A percentile compares a stretch with the other conserved stretches of the same genome.
Evolutionary conservation across 1,140 invertebrate genomes (phyloP).

Genomic region (Pseudomyrmex dendroicus): DNA sequence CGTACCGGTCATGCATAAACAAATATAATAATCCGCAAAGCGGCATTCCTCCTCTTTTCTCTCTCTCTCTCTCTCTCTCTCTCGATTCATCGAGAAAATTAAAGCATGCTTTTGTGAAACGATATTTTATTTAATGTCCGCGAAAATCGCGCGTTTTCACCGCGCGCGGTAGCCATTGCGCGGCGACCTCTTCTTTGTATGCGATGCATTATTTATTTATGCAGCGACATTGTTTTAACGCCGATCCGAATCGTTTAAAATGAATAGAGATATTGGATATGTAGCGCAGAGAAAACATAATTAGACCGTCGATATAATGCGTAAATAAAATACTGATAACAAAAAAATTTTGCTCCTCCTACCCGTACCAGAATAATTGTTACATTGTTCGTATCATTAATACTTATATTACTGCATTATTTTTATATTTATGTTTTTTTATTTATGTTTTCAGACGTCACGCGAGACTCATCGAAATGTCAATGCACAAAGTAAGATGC

Average conservation of each 20-base stretch:
- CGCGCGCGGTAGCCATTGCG: background rate
- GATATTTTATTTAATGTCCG: slow-evolving; percentile 56
- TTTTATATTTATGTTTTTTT: slow-evolving; percentile 40
- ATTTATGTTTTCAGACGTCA: background rate
- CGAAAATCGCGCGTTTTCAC: slow-evolving; percentile 21
- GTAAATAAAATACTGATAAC: background rate
- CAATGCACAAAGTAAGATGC: background rate
- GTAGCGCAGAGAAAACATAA: background rate
- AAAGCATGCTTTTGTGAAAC: slow-evolving; percentile 50
- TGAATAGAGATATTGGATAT: slow-evolving; percentile 13
- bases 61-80: too few relatives aligned
- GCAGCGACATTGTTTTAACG: slow-evolving; percentile 27
- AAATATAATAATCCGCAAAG: slow-evolving; percentile 65
- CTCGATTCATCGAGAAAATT: slow-evolving; percentile 51
- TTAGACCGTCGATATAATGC: slow-evolving; percentile 7
- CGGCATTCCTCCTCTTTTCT: slow-evolving; percentile 48
- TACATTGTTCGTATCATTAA: slow-evolving; percentile 35
- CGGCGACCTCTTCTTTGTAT: slow-evolving; percentile 21
- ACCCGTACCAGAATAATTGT: background rate
- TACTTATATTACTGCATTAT: slow-evolving; percentile 64
- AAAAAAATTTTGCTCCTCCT: background rate
- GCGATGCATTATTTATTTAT: slow-evolving; percentile 25
- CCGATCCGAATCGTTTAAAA: slow-evolving; percentile 21
- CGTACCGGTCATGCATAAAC: slow-evolving; percentile 61
- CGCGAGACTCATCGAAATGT: background rate